Base-by-base conservation (phyloP, 53 echinoderm and acorn worm species). In the Zoroaster sp. region DNA sequence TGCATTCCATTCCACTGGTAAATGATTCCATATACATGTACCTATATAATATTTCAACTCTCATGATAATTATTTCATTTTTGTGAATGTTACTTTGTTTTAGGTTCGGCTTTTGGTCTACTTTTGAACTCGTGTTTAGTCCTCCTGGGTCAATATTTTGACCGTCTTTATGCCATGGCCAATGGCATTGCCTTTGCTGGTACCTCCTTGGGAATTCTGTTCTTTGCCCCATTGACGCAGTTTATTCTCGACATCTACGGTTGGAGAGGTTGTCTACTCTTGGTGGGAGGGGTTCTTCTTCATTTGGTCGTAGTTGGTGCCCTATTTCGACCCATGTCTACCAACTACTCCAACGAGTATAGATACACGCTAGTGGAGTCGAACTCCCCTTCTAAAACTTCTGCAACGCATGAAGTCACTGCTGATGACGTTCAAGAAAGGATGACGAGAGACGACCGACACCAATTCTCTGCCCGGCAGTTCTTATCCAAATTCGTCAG, bases 151-250 rank as follows among this genome's bases (percentile, higher is more conserved):
- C 2, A 20, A 7, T 80, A 80, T 25, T 80, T 80, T 25, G 80
- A 80, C 80, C 55, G 63, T 34, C 38, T 54, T 35, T 80, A 80
- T 39, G 80, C 80, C 59, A 55, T 80, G 80, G 80, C 80, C 20
- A 80, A 80, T 40, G 80, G 80, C 80, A 25, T 80, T 3, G 80
- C 80, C 23, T 80, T 35, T 38, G 55, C 80, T 14, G 80, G 80
- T 4, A 28, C 80, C 28, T 59, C 80, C 3, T 9, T 80, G 3
- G 80, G 80, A 36, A 80, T 80, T 10, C 30, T 80, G 40, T 36
- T 63, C 0, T 59, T 36, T 5, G 80, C 80, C 12, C 80, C 80
- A 1, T n/a, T 39, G 7, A 80, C 59, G 3, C 80, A 80, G 80
- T 38, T 39, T 20, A 10, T 80, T 31, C 80, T 80, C 20, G 38